These are phyloP conservation scores for Tadarida brasiliensis DNA, from an alignment of 2,797 vertebrate species.

Conservation along the genomic window DNA sequence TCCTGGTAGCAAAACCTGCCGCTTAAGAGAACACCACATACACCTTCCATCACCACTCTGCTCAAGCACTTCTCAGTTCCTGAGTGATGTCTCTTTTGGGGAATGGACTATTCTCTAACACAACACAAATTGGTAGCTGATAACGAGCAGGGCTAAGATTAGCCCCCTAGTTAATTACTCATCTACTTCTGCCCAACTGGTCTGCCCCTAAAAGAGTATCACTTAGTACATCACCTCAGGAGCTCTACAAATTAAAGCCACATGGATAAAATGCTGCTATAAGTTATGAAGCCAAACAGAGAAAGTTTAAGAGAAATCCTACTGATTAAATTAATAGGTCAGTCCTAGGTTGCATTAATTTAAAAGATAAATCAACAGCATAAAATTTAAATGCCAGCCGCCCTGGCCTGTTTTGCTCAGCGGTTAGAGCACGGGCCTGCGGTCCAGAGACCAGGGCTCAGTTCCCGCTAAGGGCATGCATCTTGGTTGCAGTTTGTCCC, in stretches of 20 bases:
- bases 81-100: neutral
- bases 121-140: slow-evolving; percentile 13
- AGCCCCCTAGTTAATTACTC: neutral
- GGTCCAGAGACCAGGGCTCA: too few species aligned
- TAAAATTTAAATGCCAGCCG: neutral
- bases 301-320: slow-evolving; percentile 6
- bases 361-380: slow-evolving; percentile 33
- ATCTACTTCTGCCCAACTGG: slow-evolving; percentile 4
- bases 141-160: neutral
- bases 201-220: neutral
- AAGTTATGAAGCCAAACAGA: slow-evolving; percentile 62
- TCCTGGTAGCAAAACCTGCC: neutral
- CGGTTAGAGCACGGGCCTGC: too few species aligned
- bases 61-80: neutral
- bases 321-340: slow-evolving; percentile 3
- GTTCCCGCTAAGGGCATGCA: too few species aligned
- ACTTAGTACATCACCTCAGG: neutral
- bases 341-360: neutral
- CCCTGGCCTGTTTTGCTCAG: too few species aligned
- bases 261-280: slow-evolving; percentile 29
- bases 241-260: slow-evolving; percentile 62
- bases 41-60: neutral
- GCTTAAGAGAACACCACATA: neutral
- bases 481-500: too few species aligned
- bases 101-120: neutral